Percentiles rank a stretch among this genome's conserved stretches.
Conservation (phyloP, 2,888 invertebrate genomes). For the Pardosa pseudoannulata region DNA sequence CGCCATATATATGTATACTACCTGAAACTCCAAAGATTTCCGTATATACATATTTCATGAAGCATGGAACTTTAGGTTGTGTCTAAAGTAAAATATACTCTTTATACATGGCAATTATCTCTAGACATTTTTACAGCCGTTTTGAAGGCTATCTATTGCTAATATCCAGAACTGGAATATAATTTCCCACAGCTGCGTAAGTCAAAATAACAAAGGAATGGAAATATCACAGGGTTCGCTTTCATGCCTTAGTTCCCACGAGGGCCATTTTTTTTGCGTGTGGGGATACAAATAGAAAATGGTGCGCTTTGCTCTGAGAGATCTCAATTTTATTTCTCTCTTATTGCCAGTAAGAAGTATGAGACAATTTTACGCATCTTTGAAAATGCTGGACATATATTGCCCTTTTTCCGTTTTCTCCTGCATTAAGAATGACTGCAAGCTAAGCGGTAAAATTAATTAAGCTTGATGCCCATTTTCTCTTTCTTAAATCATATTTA, state of each 20-base stretch:
- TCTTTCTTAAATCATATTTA: no score
- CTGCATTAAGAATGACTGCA: no score
- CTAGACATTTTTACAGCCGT: conserved; percentile 41
- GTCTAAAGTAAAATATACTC: conserved; percentile 12
- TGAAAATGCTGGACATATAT: no score
- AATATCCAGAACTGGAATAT: conserved; percentile 24
- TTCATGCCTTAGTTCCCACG: conserved; percentile 35
- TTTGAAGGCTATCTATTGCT: conserved; percentile 34
- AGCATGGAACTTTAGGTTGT: background rate
- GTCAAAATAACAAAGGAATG: conserved; percentile 19
- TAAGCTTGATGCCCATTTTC: no score
- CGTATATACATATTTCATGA: conserved; percentile 4
- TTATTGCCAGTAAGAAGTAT: background rate
- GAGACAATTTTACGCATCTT: background rate
- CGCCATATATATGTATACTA: background rate
- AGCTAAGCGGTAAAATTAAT: no score
- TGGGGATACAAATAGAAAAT: conserved; percentile 48
- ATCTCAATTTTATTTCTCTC: background rate
- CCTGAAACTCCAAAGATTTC: background rate
- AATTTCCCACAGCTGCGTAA: conserved; percentile 12
- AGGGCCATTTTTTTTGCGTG: conserved; percentile 47
- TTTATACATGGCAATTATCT: conserved; percentile 13
- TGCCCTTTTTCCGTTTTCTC: no score
- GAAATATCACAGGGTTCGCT: conserved; percentile 38
- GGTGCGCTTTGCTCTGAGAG: conserved; percentile 12